phyloP scores from a whole-genome alignment of 2,888 invertebrate genomes.

The Apamea epomidion region DNA sequence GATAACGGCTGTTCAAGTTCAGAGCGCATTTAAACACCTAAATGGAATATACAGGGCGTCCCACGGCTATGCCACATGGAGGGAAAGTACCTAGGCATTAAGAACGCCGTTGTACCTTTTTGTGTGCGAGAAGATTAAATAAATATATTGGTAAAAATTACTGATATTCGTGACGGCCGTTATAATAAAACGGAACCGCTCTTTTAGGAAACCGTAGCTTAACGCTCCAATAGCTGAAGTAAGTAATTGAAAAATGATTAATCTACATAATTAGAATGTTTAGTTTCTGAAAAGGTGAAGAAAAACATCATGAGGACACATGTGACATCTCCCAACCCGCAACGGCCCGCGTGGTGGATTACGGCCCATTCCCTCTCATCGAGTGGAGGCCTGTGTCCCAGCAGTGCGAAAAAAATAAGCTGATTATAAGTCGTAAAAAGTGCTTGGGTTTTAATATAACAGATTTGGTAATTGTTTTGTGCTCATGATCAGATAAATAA shows the following conservation, averaged over 20 bases:
- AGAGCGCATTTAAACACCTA: background rate
- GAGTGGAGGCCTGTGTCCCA: background rate
- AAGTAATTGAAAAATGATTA: constrained; percentile 28
- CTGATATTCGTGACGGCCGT: background rate
- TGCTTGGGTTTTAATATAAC: constrained; percentile 2
- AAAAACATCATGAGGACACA: background rate
- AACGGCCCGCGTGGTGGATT: too few species aligned
- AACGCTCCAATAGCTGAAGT: constrained; percentile 27
- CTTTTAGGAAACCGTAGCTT: background rate
- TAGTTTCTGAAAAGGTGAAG: background rate
- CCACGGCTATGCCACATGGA: too few species aligned
- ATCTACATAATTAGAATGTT: constrained; percentile 17
- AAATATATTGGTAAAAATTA: background rate
- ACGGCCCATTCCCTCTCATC: too few species aligned
- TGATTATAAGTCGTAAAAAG: background rate
- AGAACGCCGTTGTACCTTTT: too few species aligned
- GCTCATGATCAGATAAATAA: background rate
- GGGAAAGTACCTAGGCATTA: too few species aligned
- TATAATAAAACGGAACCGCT: background rate
- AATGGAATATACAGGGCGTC: too few species aligned
- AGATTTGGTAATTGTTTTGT: background rate
- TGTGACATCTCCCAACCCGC: too few species aligned
- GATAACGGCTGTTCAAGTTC: background rate
- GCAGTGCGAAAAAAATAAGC: background rate
- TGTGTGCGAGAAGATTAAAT: too few species aligned